phyloP scores from a whole-genome alignment of 1,140 invertebrate species.

The Meloidogyne chitwoodi region DNA sequence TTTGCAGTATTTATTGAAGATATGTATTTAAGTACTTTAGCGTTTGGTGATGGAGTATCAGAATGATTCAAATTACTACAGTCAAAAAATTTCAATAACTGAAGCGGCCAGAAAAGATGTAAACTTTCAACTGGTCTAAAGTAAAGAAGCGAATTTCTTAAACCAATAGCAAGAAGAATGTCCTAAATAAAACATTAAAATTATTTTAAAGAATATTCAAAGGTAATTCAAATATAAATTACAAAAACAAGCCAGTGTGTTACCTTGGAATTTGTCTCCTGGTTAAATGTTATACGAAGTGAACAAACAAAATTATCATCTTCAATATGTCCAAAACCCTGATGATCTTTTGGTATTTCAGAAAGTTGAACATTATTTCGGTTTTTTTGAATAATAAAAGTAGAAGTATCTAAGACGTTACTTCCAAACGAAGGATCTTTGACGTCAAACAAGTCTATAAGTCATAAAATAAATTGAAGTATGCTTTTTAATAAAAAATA shows the following conservation, averaged over 20 bases:
- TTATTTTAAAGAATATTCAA: not conserved
- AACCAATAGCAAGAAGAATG: slow-evolving; percentile 39
- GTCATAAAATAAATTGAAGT: not conserved
- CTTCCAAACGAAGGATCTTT: slow-evolving; percentile 16
- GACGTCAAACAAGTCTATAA: slow-evolving; percentile 31
- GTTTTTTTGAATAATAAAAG: not conserved
- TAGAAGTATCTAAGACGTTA: slow-evolving; percentile 28
- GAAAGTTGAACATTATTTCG: slow-evolving; percentile 24
- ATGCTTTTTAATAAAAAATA: not conserved
- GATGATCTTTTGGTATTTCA: slow-evolving; percentile 24
- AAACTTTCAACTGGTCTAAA: slow-evolving; percentile 32
- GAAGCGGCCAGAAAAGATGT: slow-evolving; percentile 34
- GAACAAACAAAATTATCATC: slow-evolving; percentile 44
- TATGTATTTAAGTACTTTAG: slow-evolving; percentile 10
- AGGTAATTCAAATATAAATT: not conserved
- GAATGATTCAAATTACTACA: slow-evolving; percentile 48
- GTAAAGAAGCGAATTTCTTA: slow-evolving; percentile 43
- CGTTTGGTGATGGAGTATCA: slow-evolving; percentile 40
- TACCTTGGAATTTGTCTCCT: slow-evolving; percentile 24
- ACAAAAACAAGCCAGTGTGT: not conserved
- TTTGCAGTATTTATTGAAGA: not conserved
- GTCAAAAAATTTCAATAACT: slow-evolving; percentile 43
- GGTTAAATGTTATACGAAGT: slow-evolving; percentile 32
- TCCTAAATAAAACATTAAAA: slow-evolving; percentile 17
- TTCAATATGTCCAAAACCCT: slow-evolving; percentile 22